phyloP scores from a whole-genome alignment of 2,888 invertebrate genomes.

The Microplitis manilae region DNA sequence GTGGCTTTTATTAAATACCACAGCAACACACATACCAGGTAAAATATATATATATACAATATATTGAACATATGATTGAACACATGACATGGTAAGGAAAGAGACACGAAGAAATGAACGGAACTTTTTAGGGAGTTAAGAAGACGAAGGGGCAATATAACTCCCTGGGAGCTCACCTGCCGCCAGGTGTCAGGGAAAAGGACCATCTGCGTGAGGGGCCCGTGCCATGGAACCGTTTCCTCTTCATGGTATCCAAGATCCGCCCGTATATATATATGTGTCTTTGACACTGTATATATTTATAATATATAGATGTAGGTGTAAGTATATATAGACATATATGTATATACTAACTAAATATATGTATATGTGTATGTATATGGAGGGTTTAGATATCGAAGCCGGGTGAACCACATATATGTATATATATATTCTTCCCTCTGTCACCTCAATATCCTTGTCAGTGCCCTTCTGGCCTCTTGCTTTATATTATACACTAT shows the following conservation, averaged over 20 bases:
- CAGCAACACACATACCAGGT: not conserved
- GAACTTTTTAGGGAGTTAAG: slow-evolving; percentile 12
- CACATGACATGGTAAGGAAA: slow-evolving; percentile 26
- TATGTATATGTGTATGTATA: slow-evolving; percentile 44
- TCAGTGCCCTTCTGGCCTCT: slow-evolving; percentile 25
- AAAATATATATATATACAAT: not conserved
- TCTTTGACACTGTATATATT: slow-evolving; percentile 15
- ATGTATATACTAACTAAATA: not conserved
- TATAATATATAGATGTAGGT: slow-evolving; percentile 5
- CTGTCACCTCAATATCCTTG: slow-evolving; percentile 4
- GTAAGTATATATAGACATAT: not conserved
- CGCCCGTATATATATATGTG: slow-evolving; percentile 39
- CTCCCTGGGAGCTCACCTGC: slow-evolving; percentile 62
- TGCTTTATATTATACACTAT: not conserved
- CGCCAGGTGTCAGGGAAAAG: slow-evolving; percentile 63
- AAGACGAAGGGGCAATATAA: slow-evolving; percentile 43
- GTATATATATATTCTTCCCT: not conserved
- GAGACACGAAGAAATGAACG: slow-evolving; percentile 10
- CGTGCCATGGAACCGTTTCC: slow-evolving; percentile 61
- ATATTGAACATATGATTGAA: slow-evolving; percentile 28
- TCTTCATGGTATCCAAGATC: slow-evolving; percentile 48
- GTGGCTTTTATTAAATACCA: not conserved
- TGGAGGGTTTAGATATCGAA: slow-evolving; percentile 46
- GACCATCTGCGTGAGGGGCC: slow-evolving; percentile 64
- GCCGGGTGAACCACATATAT: slow-evolving; percentile 37